These are phyloP conservation scores for Ceratina calcarata DNA, from an alignment of 1,140 invertebrate species.

Conservation along the genomic window DNA sequence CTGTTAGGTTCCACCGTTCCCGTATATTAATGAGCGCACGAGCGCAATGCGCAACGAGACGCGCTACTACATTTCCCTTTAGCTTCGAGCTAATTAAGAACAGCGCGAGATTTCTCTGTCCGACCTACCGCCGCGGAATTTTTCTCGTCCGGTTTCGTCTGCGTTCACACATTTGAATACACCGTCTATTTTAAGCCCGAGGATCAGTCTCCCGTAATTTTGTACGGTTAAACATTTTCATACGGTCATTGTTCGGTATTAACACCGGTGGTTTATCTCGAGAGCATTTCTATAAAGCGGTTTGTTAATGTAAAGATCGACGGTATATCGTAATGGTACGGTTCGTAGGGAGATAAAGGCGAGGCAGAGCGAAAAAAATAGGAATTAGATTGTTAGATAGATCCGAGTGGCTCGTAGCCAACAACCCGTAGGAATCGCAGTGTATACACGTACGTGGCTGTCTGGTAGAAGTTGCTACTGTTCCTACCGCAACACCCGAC, in stretches of 20 bases:
- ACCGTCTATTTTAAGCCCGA: too few relatives aligned
- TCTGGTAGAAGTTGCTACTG: constrained; percentile 26
- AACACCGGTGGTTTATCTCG: too few relatives aligned
- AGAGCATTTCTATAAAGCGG: too few relatives aligned
- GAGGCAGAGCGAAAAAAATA: constrained; percentile 24
- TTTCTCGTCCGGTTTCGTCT: constrained; percentile 27
- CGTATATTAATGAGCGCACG: constrained; percentile 57
- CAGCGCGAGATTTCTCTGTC: constrained; percentile 44
- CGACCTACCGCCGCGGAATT: constrained; percentile 38
- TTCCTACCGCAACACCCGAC: constrained; percentile 37
- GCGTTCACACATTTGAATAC: background rate
- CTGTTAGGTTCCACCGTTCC: constrained; percentile 27
- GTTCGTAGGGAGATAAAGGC: constrained; percentile 13
- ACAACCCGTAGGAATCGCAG: constrained; percentile 67
- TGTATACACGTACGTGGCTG: constrained; percentile 21
- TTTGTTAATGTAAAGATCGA: too few relatives aligned
- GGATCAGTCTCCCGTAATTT: too few relatives aligned
- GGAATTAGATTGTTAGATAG: constrained; percentile 36
- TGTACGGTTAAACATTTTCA: too few relatives aligned
- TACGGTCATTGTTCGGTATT: too few relatives aligned
- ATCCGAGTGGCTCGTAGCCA: constrained; percentile 55
- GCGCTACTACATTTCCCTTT: constrained; percentile 55
- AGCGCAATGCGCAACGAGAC: constrained; percentile 44
- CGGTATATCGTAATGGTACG: background rate
- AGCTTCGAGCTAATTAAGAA: constrained; percentile 65